Conservation (phyloP, 2,888 invertebrate species). For the Noctua pronuba region DNA sequence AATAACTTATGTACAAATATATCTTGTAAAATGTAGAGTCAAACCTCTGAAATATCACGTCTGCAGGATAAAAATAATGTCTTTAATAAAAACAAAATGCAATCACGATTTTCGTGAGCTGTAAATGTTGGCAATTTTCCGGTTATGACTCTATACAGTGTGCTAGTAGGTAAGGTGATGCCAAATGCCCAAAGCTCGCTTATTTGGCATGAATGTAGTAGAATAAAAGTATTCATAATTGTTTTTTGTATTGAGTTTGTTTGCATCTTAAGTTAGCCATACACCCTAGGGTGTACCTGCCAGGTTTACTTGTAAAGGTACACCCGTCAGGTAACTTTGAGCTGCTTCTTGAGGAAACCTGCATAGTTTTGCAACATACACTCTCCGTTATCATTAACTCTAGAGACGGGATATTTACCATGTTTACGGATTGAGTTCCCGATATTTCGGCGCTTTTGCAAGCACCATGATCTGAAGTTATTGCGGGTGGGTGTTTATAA, state of each 20-base stretch:
- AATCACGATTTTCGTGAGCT: not conserved
- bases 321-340: too few species aligned
- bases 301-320: too few species aligned
- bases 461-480: too few species aligned
- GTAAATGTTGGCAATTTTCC: not conserved
- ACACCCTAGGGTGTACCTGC: too few species aligned
- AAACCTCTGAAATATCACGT: not conserved
- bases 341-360: too few species aligned
- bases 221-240: not conserved
- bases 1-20: not conserved
- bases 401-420: too few species aligned
- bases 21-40: not conserved
- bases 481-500: too few species aligned
- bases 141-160: not conserved
- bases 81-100: not conserved
- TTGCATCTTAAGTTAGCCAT: not conserved
- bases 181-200: not conserved
- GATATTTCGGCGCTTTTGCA: too few species aligned
- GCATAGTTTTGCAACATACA: too few species aligned
- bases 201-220: conserved; percentile 5
- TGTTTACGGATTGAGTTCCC: too few species aligned
- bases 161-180: not conserved
- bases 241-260: not conserved
- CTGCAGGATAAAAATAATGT: not conserved
- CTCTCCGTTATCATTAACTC: too few species aligned